These are phyloP conservation scores for Mormyrops boulengeri DNA, from an alignment of 2,797 vertebrate genomes.

Conservation along the genomic window DNA sequence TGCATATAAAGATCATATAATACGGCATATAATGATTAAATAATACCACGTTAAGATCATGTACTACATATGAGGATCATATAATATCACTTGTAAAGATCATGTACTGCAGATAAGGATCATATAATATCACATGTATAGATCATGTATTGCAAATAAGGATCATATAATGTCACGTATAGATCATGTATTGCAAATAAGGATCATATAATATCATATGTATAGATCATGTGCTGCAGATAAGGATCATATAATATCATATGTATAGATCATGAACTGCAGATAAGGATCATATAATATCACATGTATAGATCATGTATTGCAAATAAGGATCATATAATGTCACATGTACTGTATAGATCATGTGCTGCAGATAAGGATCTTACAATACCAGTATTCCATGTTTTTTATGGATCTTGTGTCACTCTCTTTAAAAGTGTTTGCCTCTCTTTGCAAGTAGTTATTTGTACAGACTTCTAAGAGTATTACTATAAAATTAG, in stretches of 20 bases:
- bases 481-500: conserved; percentile 81
- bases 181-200: not conserved
- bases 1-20: not conserved
- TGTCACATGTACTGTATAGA: not conserved
- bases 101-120: not conserved
- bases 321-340: not conserved
- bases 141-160: not conserved
- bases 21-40: not conserved
- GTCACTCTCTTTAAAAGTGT: not conserved
- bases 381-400: not conserved
- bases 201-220: not conserved
- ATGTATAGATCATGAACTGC: not conserved
- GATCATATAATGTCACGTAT: not conserved
- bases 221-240: not conserved
- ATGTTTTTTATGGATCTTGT: not conserved
- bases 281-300: not conserved
- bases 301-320: not conserved
- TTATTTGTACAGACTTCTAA: conserved; percentile 69
- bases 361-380: not conserved
- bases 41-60: not conserved
- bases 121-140: not conserved
- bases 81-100: not conserved
- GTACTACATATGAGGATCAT: not conserved
- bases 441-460: not conserved
- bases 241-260: too few relatives aligned